These are phyloP conservation scores for Ammodramus savannarum DNA, from an alignment of 2,113 vertebrate species.

Conservation along the genomic window DNA sequence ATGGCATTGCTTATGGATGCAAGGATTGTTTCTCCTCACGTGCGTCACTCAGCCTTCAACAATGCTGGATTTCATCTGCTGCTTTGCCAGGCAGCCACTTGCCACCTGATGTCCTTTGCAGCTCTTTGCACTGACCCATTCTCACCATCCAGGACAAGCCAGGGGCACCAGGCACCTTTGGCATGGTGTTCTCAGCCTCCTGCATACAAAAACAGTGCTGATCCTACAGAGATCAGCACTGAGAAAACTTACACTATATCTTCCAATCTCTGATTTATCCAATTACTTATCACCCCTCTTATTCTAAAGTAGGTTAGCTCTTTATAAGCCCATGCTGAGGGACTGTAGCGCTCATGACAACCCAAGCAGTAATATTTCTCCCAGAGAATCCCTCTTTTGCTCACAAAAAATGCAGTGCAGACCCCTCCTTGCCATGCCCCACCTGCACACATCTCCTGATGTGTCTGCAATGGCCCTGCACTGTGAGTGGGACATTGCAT, in stretches of 20 bases:
- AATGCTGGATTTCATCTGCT: not conserved
- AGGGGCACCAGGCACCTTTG: not conserved
- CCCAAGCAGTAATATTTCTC: not conserved
- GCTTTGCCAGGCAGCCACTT: not conserved
- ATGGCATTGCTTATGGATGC: fast-evolving
- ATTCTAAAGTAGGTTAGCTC: not conserved
- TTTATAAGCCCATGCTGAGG: not conserved
- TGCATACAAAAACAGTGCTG: not conserved
- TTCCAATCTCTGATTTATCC: not conserved
- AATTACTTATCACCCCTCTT: not conserved
- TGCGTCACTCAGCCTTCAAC: fast-evolving
- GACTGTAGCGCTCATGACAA: not conserved
- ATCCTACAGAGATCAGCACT: not conserved
- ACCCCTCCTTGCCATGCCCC: not conserved
- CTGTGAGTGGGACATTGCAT: not conserved
- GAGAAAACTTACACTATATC: not conserved
- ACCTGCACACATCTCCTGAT: not conserved
- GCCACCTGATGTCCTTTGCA: not conserved
- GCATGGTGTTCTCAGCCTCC: not conserved
- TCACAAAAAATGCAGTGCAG: not conserved
- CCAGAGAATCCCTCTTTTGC: not conserved
- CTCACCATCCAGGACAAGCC: not conserved
- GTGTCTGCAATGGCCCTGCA: not conserved
- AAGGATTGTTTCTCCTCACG: fast-evolving
- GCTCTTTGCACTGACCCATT: not conserved